Percentiles rank a stretch among this genome's conserved stretches.
Conservation (phyloP, 2,797 vertebrate species). For the Eulemur albifrons region DNA sequence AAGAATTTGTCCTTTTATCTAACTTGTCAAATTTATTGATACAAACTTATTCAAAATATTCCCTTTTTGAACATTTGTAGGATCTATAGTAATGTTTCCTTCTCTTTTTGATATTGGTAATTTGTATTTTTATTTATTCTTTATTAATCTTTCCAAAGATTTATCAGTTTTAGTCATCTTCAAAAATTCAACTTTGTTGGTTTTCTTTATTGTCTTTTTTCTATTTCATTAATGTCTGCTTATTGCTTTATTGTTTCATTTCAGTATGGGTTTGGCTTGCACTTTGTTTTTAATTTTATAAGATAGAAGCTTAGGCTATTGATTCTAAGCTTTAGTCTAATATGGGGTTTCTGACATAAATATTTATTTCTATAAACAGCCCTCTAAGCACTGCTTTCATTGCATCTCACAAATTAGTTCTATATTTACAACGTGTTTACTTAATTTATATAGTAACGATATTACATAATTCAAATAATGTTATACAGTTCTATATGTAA, state of each 20-base stretch:
- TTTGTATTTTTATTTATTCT: neutral
- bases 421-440: neutral
- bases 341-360: neutral
- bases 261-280: neutral
- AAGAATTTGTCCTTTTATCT: neutral
- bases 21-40: neutral
- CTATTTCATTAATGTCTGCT: neutral
- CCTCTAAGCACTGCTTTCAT: neutral
- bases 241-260: neutral
- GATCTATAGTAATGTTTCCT: neutral
- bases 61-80: neutral
- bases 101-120: neutral
- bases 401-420: neutral
- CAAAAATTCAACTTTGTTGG: neutral
- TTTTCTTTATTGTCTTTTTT: neutral
- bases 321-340: neutral
- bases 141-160: neutral
- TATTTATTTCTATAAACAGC: neutral
- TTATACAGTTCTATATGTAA: neutral
- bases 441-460: neutral
- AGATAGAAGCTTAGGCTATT: neutral
- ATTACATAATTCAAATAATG: neutral
- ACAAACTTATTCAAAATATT: neutral
- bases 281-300: neutral
- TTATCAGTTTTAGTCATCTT: neutral